A percentile compares a stretch with the other conserved stretches of the same genome.
phyloP scores from a whole-genome alignment of 2,888 invertebrate genomes.

The Nemoura dubitans region DNA sequence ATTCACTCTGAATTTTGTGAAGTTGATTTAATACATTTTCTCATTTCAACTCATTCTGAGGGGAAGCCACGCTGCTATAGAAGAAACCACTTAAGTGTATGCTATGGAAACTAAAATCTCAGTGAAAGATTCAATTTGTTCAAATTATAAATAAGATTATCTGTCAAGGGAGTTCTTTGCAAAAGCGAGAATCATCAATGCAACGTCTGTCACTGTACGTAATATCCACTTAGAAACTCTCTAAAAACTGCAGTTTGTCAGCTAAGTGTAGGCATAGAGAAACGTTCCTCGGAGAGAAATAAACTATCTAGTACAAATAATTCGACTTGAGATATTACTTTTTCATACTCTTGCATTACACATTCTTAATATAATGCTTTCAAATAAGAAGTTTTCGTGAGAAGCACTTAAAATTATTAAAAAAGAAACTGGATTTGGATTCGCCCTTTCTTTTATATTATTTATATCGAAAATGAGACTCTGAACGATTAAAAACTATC shows the following conservation, averaged over 20 bases:
- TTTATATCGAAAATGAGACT: no score
- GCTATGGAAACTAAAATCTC: background rate
- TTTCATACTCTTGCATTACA: no score
- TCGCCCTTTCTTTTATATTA: no score
- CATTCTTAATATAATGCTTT: no score
- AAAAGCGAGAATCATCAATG: background rate
- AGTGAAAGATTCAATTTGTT: slow-evolving; percentile 7
- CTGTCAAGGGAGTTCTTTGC: background rate
- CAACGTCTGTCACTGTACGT: background rate
- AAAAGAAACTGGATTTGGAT: no score
- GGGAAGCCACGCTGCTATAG: background rate
- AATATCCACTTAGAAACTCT: background rate
- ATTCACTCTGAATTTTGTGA: background rate
- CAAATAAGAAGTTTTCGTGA: no score
- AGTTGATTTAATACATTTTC: slow-evolving; percentile 12
- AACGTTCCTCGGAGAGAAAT: no score
- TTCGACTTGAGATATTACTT: no score
- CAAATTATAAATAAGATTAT: background rate
- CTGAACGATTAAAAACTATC: no score
- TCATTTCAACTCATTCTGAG: background rate
- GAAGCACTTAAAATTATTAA: no score
- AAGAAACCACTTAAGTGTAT: slow-evolving; percentile 7
- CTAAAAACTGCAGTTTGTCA: background rate
- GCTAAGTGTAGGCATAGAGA: background rate
- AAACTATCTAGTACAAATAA: no score